Evolutionary conservation across 2,888 invertebrate species (phyloP).

Genomic region (Tinea semifulvella): DNA sequence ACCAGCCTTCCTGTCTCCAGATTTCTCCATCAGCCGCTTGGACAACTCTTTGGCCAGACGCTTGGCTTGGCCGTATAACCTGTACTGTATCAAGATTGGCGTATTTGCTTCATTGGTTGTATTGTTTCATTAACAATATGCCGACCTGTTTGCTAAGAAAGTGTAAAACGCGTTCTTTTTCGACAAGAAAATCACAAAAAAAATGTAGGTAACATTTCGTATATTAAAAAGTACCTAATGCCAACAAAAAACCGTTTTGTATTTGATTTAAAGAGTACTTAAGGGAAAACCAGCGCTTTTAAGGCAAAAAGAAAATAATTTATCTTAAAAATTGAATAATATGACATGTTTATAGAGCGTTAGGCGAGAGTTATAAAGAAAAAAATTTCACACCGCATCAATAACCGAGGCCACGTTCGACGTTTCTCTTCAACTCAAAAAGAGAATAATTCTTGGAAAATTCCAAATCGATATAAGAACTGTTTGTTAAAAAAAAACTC

Average conservation of each 20-base stretch:
- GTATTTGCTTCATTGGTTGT: too few species aligned
- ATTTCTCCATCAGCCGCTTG: too few species aligned
- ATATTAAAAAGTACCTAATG: background rate
- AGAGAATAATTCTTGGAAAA: background rate
- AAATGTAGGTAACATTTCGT: background rate
- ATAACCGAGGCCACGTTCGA: conserved; percentile 5
- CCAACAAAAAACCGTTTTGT: background rate
- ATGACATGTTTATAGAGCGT: conserved; percentile 13
- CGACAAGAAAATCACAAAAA: too few species aligned
- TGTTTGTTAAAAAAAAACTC: too few species aligned
- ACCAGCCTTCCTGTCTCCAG: too few species aligned
- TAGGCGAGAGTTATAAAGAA: conserved; percentile 2
- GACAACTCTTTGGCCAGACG: too few species aligned
- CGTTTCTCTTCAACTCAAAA: background rate
- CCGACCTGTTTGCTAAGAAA: too few species aligned
- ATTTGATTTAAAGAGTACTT: conserved; percentile 4
- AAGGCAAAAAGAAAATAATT: background rate
- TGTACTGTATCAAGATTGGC: too few species aligned
- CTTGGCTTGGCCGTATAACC: too few species aligned
- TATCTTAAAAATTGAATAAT: conserved; percentile 10
- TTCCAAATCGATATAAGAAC: background rate
- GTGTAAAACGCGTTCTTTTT: too few species aligned
- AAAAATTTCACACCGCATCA: background rate
- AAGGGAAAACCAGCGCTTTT: background rate
- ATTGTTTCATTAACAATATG: too few species aligned